Percentiles rank a stretch among this genome's conserved stretches.
Conservation (phyloP, 2,113 vertebrate genomes). For the Pedetes capensis region DNA sequence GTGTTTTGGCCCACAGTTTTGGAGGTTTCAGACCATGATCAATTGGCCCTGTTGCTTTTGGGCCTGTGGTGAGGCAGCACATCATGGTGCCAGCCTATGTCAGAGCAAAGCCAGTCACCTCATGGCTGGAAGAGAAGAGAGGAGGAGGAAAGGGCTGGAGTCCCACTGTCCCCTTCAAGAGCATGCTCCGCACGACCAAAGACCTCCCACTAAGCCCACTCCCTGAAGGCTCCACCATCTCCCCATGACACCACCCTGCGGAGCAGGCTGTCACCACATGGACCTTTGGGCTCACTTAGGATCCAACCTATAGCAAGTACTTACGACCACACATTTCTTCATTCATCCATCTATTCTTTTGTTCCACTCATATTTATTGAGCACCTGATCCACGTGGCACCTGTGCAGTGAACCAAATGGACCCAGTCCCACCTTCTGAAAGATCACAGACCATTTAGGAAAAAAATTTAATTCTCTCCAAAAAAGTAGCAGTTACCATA, state of each 20-base stretch:
- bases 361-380: background rate
- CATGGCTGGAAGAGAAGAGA: background rate
- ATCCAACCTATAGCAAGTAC: background rate
- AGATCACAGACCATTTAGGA: background rate
- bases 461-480: background rate
- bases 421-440: background rate
- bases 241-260: background rate
- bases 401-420: background rate
- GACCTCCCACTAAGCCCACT: background rate
- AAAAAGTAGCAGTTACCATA: background rate
- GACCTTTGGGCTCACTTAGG: background rate
- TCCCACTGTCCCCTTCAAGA: background rate
- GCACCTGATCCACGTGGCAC: fast-evolving
- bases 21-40: background rate
- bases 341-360: background rate
- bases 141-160: background rate
- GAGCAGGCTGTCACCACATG: background rate
- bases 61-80: background rate
- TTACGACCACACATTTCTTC: background rate
- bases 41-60: background rate
- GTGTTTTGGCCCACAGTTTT: fast-evolving
- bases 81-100: too few species aligned
- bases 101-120: background rate
- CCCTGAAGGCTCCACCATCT: too few species aligned
- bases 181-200: background rate